Conservation (phyloP, 1,140 invertebrate genomes). For the Cecropterus lyciades region DNA sequence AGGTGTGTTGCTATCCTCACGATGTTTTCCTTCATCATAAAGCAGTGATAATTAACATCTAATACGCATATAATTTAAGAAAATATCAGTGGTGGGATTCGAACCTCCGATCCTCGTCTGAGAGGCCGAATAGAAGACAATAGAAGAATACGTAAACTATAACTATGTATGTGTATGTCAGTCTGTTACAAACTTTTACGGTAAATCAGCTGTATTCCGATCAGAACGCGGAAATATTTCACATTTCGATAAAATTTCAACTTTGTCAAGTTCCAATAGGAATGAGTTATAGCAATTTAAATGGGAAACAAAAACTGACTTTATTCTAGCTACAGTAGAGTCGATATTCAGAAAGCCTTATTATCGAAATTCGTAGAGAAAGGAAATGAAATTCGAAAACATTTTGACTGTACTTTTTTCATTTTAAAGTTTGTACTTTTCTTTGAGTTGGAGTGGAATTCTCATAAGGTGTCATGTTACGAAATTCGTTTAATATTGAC, state of each 20-base stretch:
- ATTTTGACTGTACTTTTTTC: conserved; percentile 35
- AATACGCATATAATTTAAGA: too few relatives aligned
- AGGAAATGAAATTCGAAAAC: conserved; percentile 32
- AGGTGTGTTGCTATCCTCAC: too few relatives aligned
- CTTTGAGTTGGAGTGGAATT: conserved; percentile 18
- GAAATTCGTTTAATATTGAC: conserved; percentile 35
- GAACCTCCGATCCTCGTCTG: too few relatives aligned
- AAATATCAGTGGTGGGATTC: too few relatives aligned
- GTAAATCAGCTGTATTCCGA: conserved; percentile 56
- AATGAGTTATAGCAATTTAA: conserved; percentile 52
- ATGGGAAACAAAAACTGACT: conserved; percentile 12
- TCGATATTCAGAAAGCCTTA: conserved; percentile 25
- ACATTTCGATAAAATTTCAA: conserved; percentile 62
- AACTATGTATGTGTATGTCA: not conserved
- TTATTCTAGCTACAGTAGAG: conserved; percentile 13
- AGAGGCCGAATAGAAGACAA: too few relatives aligned
- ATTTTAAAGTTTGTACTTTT: conserved; percentile 30
- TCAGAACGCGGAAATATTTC: conserved; percentile 53
- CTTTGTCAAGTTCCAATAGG: conserved; percentile 51
- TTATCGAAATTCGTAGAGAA: conserved; percentile 15
- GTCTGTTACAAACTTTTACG: conserved; percentile 45
- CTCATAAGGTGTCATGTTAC: conserved; percentile 35
- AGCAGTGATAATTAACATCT: too few relatives aligned
- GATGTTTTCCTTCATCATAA: too few relatives aligned
- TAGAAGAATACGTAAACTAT: too few relatives aligned